Evolutionary conservation across 2,888 invertebrate genomes (phyloP).

Genomic region (Cheilosia variabilis): DNA sequence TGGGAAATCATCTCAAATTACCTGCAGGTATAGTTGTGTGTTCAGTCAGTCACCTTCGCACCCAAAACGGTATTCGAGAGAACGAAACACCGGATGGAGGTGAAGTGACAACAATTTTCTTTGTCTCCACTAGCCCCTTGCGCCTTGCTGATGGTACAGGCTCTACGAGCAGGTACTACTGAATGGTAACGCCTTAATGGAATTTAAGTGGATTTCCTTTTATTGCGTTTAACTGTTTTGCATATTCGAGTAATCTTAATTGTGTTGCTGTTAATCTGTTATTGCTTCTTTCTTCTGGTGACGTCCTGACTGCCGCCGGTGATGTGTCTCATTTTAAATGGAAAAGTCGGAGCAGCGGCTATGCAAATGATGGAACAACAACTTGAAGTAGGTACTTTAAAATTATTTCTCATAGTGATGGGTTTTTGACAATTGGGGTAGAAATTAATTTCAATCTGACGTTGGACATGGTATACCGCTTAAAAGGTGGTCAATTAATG

Average conservation of each 20-base stretch:
- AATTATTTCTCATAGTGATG: too few relatives aligned
- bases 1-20: constrained; percentile 72
- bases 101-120: constrained; percentile 5
- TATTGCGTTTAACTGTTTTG: constrained; percentile 52
- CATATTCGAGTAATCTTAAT: constrained; percentile 58
- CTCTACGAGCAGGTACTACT: not conserved
- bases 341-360: constrained; percentile 26
- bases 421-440: too few relatives aligned
- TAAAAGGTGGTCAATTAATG: too few relatives aligned
- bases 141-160: not conserved
- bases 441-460: too few relatives aligned
- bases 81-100: constrained; percentile 6
- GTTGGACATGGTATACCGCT: too few relatives aligned
- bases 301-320: constrained; percentile 24
- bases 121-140: not conserved
- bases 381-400: too few relatives aligned
- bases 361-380: constrained; percentile 2
- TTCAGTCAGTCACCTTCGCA: constrained; percentile 36
- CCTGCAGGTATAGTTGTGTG: constrained; percentile 25
- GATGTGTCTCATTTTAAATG: not conserved
- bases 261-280: constrained; percentile 57
- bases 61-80: not conserved
- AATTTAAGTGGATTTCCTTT: constrained; percentile 67
- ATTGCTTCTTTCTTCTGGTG: not conserved
- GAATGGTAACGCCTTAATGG: constrained; percentile 49